These are phyloP conservation scores for Stenoptilia bipunctidactyla DNA, from an alignment of 2,888 invertebrate genomes.

Conservation along the genomic window DNA sequence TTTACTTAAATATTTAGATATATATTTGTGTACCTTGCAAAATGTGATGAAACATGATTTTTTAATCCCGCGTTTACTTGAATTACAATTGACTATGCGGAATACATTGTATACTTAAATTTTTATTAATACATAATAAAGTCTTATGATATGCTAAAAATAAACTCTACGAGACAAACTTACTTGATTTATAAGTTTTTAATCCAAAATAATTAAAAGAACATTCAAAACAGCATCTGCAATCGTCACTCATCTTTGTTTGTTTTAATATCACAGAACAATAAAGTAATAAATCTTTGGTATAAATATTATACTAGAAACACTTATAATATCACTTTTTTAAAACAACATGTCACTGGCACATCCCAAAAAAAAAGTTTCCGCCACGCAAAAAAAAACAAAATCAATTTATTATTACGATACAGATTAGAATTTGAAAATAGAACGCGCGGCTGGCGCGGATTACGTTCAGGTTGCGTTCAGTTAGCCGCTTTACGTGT, in stretches of 20 bases:
- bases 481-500: constrained; percentile 56
- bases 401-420: not conserved
- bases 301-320: constrained; percentile 11
- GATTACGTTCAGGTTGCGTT: constrained; percentile 34
- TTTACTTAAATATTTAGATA: too few species aligned
- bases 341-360: constrained; percentile 24
- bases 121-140: too few species aligned
- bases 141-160: too few species aligned
- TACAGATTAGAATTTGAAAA: constrained; percentile 3
- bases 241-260: constrained; percentile 36
- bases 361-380: constrained; percentile 23
- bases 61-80: too few species aligned
- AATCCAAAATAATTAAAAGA: constrained; percentile 25
- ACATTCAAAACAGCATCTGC: constrained; percentile 37
- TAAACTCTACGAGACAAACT: constrained; percentile 22
- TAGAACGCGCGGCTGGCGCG: constrained; percentile 17
- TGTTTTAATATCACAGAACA: constrained; percentile 47
- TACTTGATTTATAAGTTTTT: constrained; percentile 28
- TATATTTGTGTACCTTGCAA: too few species aligned
- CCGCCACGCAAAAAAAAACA: constrained; percentile 4
- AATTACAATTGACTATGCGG: too few species aligned
- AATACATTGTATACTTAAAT: too few species aligned
- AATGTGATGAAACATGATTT: too few species aligned
- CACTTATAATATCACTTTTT: constrained; percentile 22
- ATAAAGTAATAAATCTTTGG: constrained; percentile 22